phyloP scores from a whole-genome alignment of 1,140 invertebrate species.

The Nephila pilipes region DNA sequence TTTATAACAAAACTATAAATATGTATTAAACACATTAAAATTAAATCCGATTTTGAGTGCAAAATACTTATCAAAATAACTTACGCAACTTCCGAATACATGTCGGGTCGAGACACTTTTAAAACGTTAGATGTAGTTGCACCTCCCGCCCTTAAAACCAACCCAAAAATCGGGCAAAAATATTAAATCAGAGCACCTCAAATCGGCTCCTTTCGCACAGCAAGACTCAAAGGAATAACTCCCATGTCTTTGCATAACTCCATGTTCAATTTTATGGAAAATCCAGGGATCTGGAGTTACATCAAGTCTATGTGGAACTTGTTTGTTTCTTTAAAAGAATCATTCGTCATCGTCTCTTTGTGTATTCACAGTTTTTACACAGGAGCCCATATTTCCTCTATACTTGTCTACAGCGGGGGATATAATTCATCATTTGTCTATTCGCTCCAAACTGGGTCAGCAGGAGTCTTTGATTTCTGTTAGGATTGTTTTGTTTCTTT shows the following conservation, averaged over 20 bases:
- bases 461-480: constrained; percentile 53
- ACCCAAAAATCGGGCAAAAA: too few species aligned
- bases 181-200: not conserved
- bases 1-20: too few species aligned
- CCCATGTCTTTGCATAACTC: not conserved
- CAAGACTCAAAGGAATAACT: not conserved
- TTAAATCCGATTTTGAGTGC: too few species aligned
- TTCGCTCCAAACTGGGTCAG: constrained; percentile 48
- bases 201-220: not conserved
- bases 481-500: constrained; percentile 31
- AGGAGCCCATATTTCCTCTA: constrained; percentile 22
- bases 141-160: too few species aligned
- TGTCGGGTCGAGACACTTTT: too few species aligned
- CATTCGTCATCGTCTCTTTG: constrained; percentile 61
- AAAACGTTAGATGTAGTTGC: too few species aligned
- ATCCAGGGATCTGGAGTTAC: constrained; percentile 25
- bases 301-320: constrained; percentile 10
- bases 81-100: too few species aligned
- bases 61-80: too few species aligned
- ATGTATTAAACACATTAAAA: too few species aligned
- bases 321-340: constrained; percentile 45
- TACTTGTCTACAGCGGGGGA: constrained; percentile 12
- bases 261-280: constrained; percentile 8
- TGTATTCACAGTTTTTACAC: constrained; percentile 67
- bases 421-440: constrained; percentile 59